A percentile compares a stretch with the other conserved stretches of the same genome.
These are phyloP conservation scores for Hirudinaria manillensis DNA, from an alignment of 2,888 invertebrate genomes.

Conservation along the genomic window DNA sequence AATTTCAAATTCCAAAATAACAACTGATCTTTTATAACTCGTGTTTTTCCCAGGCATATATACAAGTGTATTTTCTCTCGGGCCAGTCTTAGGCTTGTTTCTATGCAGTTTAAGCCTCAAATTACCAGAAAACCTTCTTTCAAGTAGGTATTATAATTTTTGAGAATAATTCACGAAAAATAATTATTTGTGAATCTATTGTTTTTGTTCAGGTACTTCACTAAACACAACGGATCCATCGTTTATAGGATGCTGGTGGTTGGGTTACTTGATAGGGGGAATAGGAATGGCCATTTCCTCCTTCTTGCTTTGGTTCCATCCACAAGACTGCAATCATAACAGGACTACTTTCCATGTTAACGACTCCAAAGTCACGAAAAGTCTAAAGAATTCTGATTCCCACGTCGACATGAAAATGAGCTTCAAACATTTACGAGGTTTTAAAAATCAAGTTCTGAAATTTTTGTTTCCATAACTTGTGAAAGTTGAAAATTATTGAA, in stretches of 20 bases:
- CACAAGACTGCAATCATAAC: conserved; percentile 2
- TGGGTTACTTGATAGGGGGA: conserved; percentile 34
- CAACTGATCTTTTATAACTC: too few relatives aligned
- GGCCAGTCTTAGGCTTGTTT: conserved; percentile 36
- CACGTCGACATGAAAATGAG: too few relatives aligned
- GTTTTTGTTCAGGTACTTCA: conserved; percentile 1
- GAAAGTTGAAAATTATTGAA: too few relatives aligned
- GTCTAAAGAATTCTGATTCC: too few relatives aligned
- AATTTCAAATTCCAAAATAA: too few relatives aligned
- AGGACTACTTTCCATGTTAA: neutral
- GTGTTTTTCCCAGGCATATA: conserved; percentile 31
- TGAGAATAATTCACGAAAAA: too few relatives aligned
- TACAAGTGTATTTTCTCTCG: conserved; percentile 35
- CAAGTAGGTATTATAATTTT: conserved; percentile 19
- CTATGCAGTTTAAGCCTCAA: conserved; percentile 36
- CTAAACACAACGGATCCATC: conserved; percentile 28
- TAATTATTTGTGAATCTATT: neutral
- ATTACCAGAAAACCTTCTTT: conserved; percentile 37
- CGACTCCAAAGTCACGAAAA: too few relatives aligned
- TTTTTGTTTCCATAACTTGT: too few relatives aligned
- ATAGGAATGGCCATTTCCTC: neutral
- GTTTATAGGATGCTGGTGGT: conserved; percentile 37
- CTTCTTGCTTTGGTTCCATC: conserved; percentile 37
- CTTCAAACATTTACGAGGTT: too few relatives aligned
- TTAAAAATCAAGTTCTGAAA: too few relatives aligned